Conservation (phyloP, 2,797 vertebrate species). For the Sylvia borin region DNA sequence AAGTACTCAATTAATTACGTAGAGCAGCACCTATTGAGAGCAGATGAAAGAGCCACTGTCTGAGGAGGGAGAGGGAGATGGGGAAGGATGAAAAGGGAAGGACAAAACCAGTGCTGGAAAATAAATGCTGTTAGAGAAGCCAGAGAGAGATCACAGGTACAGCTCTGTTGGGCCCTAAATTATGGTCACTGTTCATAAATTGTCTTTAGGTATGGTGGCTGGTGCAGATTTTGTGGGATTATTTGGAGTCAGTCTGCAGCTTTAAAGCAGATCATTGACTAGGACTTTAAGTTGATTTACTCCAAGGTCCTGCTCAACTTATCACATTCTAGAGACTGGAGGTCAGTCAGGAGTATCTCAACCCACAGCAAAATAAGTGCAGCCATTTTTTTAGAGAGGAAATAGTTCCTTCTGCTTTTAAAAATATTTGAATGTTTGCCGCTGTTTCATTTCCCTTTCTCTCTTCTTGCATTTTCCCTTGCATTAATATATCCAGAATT, state of each 20-base stretch:
- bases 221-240: not conserved
- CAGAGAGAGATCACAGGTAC: conserved; percentile 11
- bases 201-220: not conserved
- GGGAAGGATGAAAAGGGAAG: conserved; percentile 1
- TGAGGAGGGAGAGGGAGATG: not conserved
- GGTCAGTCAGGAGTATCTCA: not conserved
- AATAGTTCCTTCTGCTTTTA: not conserved
- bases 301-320: not conserved
- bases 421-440: not conserved
- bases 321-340: not conserved
- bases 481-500: conserved; percentile 8
- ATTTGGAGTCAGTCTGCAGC: not conserved
- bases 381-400: not conserved
- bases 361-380: not conserved
- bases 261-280: conserved; percentile 11
- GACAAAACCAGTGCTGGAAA: not conserved
- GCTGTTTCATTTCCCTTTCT: conserved; percentile 13
- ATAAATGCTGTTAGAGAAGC: not conserved
- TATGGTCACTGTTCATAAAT: not conserved
- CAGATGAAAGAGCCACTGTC: conserved; percentile 51
- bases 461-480: not conserved
- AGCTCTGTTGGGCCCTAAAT: conserved; percentile 21
- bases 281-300: not conserved
- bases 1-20: conserved; percentile 62
- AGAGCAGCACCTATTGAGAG: conserved; percentile 57